Base-by-base conservation (phyloP, 2,113 vertebrate genomes). In the Todiramphus saurophagus region DNA sequence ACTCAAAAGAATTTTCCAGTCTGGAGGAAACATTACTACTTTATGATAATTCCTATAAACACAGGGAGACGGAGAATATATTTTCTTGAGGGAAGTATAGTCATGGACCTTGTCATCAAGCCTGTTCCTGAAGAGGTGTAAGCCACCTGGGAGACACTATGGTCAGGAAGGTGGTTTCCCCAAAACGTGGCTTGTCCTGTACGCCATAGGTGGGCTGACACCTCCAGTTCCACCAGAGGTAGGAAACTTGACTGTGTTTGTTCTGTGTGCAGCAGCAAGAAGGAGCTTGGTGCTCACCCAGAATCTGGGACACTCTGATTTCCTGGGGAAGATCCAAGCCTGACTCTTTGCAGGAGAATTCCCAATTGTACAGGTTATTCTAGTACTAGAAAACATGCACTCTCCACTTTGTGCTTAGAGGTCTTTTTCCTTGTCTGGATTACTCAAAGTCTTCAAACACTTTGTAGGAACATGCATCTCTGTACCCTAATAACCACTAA, bases 1-100 rank as follows among this genome's bases (percentile, higher is more conserved):
- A 60, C 46, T 86, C 20, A 48, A 83, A 83, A 94, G 28, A 72
- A 74, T 94, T 95, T 89, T 67, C 41, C 20, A 81, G 74, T 63
- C 56, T 80, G 35, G 13, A 70, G 50, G 67, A 77, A 64, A 76
- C 15, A 51, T 86, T 69, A 84, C 17, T 77, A 41, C 79, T 88
- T 93, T 56, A 72, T 63, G 43, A 43, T 74, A 82, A 86, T 84
- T 67, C 39, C 63, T 62, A 63, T n/a, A 75, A 93, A 84, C 37
- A 82, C 21, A 39, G 21, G 25, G 23, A 93, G 6, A 13, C 82
- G n/a, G 41, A 76, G 46, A 87, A 92, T 78, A 90, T 72, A 41
- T 94, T 89, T 92, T 70, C 46, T 31, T 7, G 10, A 79, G 17
- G 91, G 15, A 63, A 70, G 6, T 13, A 59, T 89, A 85, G 66